phyloP scores from a whole-genome alignment of 2,113 vertebrate genomes.

The Lycaon pictus region DNA sequence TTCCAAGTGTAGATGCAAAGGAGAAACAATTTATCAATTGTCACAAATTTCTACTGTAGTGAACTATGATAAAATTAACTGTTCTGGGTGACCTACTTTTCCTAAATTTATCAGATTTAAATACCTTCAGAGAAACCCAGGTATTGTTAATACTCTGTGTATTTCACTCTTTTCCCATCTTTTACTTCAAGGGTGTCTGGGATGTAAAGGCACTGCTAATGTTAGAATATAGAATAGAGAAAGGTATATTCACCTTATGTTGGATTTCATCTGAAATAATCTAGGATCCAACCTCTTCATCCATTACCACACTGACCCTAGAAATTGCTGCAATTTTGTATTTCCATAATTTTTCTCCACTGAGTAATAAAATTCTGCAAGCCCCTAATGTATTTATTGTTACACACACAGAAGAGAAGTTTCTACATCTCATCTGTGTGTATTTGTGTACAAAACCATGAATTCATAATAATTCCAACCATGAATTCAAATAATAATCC shows the following conservation, averaged over 20 bases:
- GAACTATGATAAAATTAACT: not conserved
- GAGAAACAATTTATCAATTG: not conserved
- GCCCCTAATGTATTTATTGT: not conserved
- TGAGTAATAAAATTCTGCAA: constrained; percentile 23
- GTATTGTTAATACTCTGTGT: not conserved
- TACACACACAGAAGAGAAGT: not conserved
- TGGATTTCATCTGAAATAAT: not conserved
- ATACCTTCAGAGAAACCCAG: not conserved
- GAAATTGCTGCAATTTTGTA: not conserved
- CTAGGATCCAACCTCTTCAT: not conserved
- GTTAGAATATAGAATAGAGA: not conserved
- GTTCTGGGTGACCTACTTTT: not conserved
- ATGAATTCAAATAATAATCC: not conserved
- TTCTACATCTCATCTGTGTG: not conserved
- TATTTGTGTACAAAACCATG: not conserved
- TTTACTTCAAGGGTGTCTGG: not conserved
- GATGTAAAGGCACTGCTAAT: not conserved
- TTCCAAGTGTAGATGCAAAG: not conserved
- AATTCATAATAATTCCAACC: not conserved
- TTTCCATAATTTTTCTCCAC: not conserved
- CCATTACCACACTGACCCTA: not conserved
- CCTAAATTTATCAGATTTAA: not conserved
- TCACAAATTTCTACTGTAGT: not conserved
- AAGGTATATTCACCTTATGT: not conserved
- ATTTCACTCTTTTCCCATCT: not conserved